These are phyloP conservation scores for Indicator indicator DNA, from an alignment of 2,113 vertebrate species.

Conservation along the genomic window DNA sequence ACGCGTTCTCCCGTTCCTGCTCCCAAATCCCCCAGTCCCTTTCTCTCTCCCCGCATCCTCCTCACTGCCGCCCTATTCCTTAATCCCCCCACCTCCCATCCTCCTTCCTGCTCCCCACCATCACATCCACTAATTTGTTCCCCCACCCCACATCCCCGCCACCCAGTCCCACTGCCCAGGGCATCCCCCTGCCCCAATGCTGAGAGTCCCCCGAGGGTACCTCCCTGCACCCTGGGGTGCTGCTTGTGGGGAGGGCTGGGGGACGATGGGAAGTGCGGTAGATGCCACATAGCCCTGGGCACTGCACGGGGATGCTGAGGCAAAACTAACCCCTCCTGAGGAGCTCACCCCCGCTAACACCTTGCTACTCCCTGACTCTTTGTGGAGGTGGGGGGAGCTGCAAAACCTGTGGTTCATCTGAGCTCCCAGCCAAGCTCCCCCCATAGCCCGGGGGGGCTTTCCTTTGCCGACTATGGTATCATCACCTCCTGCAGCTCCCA, in stretches of 20 bases:
- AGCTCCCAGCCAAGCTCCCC: background rate
- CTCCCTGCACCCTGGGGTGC: background rate
- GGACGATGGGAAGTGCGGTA: background rate
- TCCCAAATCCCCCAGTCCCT: background rate
- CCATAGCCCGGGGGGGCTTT: background rate
- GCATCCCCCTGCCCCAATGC: too few species aligned
- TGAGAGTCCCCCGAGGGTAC: too few species aligned
- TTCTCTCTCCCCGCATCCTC: background rate
- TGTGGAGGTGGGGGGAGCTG: background rate
- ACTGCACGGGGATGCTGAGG: background rate
- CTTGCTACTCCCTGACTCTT: background rate
- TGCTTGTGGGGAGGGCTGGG: too few species aligned
- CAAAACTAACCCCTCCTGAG: fast-evolving
- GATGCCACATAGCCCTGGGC: background rate
- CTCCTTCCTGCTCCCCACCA: background rate
- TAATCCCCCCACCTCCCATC: background rate
- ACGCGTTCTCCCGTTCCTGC: too few species aligned
- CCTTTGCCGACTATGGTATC: background rate
- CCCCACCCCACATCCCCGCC: background rate
- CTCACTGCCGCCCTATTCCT: background rate
- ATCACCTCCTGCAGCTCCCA: background rate
- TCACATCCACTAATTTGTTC: background rate
- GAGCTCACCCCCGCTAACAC: fast-evolving
- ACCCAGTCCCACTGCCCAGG: background rate
- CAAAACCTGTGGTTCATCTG: background rate